phyloP scores from a whole-genome alignment of 2,888 invertebrate genomes.

The Drosophila gaucha region DNA sequence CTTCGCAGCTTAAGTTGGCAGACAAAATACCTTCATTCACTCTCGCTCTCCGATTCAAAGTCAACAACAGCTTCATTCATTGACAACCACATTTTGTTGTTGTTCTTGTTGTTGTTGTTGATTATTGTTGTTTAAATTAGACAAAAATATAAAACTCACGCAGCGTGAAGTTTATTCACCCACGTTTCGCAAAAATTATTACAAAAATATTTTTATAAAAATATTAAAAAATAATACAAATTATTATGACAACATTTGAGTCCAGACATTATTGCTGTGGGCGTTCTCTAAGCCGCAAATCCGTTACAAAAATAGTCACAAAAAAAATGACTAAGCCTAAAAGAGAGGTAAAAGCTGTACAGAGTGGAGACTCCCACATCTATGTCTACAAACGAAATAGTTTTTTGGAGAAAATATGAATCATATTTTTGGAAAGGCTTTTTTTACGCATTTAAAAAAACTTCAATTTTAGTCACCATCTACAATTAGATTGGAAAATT shows the following conservation, averaged over 20 bases:
- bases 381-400: conserved; percentile 31
- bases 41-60: conserved; percentile 66
- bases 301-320: conserved; percentile 61
- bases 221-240: conserved; percentile 15
- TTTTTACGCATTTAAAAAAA: conserved; percentile 5
- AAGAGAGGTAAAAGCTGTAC: conserved; percentile 38
- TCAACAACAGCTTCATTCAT: conserved; percentile 70
- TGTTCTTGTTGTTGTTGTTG: conserved; percentile 21
- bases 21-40: conserved; percentile 49
- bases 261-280: conserved; percentile 48
- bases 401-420: conserved; percentile 55
- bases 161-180: conserved; percentile 73
- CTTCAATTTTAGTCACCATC: conserved; percentile 1
- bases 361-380: conserved; percentile 52
- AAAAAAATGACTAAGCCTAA: conserved; percentile 63
- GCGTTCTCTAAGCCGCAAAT: conserved; percentile 71
- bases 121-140: conserved; percentile 21
- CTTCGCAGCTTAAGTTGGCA: conserved; percentile 1
- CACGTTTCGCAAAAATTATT: conserved; percentile 56
- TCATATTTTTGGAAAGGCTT: conserved; percentile 26
- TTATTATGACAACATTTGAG: conserved; percentile 6
- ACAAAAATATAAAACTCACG: conserved; percentile 39
- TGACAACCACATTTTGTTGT: conserved; percentile 60
- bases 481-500: conserved; percentile 7
- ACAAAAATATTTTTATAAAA: conserved; percentile 18